Evolutionary conservation across 2,797 vertebrate species (phyloP).

Genomic region (Balearica regulorum): DNA sequence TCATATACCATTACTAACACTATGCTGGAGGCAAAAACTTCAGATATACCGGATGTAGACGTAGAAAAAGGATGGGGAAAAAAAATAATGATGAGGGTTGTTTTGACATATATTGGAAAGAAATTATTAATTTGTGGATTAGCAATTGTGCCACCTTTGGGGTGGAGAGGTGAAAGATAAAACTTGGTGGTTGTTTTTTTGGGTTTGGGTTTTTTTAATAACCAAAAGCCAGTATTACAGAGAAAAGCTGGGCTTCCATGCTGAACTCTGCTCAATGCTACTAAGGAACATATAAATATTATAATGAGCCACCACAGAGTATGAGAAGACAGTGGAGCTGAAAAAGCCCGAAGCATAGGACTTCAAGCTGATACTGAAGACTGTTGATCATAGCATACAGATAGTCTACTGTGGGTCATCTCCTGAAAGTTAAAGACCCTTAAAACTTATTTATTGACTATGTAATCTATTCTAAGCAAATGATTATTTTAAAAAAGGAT

Average conservation of each 20-base stretch:
- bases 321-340: neutral
- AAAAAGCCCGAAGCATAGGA: neutral
- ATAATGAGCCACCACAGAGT: neutral
- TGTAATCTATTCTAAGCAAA: neutral
- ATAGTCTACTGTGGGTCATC: neutral
- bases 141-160: neutral
- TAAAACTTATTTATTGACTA: neutral
- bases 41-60: neutral
- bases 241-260: neutral
- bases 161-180: neutral
- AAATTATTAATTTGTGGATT: neutral
- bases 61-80: neutral
- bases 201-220: neutral
- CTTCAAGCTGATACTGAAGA: neutral
- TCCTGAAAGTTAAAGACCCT: neutral
- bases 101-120: neutral
- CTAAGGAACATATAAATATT: neutral
- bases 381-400: neutral
- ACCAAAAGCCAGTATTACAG: neutral
- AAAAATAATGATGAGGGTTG: neutral
- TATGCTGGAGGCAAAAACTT: neutral
- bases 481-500: neutral
- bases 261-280: neutral
- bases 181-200: neutral
- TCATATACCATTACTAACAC: neutral